These are phyloP conservation scores for Pammene fasciana DNA, from an alignment of 2,888 invertebrate genomes.

Conservation along the genomic window DNA sequence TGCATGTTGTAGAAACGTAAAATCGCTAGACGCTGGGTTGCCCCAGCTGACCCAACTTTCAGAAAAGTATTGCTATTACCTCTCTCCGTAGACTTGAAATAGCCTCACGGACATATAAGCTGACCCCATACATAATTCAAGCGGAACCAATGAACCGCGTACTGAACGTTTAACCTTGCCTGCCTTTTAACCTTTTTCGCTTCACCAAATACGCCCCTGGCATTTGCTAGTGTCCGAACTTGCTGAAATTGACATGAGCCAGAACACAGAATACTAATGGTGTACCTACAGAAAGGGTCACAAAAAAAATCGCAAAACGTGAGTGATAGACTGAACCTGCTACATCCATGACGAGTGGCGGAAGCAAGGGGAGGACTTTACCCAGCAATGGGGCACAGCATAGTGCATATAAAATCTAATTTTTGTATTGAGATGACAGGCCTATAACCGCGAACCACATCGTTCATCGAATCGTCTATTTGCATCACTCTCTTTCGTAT, in stretches of 20 bases:
- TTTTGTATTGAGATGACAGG: too few species aligned
- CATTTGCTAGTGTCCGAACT: constrained; percentile 31
- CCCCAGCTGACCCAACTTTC: neutral
- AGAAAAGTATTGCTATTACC: neutral
- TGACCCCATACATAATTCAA: constrained; percentile 39
- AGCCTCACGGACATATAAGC: constrained; percentile 20
- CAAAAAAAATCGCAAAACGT: too few species aligned
- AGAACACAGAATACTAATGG: neutral
- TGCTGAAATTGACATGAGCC: constrained; percentile 20
- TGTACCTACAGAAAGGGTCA: neutral
- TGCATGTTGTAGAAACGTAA: too few species aligned
- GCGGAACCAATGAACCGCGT: constrained; percentile 30
- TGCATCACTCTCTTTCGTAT: too few species aligned
- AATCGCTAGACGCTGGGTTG: too few species aligned
- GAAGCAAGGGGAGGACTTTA: too few species aligned
- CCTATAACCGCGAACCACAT: too few species aligned
- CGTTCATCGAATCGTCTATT: too few species aligned
- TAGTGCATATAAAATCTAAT: too few species aligned
- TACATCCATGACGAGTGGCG: too few species aligned
- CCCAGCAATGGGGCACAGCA: too few species aligned
- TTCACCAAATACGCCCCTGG: constrained; percentile 33
- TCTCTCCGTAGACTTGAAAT: constrained; percentile 7
- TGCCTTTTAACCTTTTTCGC: constrained; percentile 39
- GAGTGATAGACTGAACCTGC: too few species aligned
- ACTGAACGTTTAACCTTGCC: constrained; percentile 37